Conservation (phyloP, 2,888 invertebrate genomes). For the Euphydryas editha region DNA sequence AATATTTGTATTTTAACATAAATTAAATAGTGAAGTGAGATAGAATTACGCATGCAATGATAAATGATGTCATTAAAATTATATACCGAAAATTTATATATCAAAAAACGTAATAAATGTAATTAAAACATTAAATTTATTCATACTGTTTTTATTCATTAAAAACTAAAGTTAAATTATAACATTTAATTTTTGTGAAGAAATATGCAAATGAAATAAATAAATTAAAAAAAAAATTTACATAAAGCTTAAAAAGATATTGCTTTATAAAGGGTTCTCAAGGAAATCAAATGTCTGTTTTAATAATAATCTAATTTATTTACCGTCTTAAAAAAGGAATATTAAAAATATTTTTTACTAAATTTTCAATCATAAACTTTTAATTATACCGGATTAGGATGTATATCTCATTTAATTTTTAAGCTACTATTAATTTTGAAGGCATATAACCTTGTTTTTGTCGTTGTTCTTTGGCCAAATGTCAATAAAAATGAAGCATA, state of each 20-base stretch:
- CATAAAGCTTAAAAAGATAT: too few relatives aligned
- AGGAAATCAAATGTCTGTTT: too few relatives aligned
- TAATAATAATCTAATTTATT: too few relatives aligned
- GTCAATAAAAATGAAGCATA: background rate
- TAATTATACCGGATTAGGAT: too few relatives aligned
- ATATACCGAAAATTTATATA: background rate
- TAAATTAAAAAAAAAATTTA: too few relatives aligned
- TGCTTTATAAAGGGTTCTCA: too few relatives aligned
- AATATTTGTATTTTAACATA: background rate
- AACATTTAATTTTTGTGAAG: background rate
- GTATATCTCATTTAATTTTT: too few relatives aligned
- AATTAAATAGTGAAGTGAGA: background rate
- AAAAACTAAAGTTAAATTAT: background rate
- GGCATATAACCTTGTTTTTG: too few relatives aligned
- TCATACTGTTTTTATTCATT: background rate
- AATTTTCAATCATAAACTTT: background rate
- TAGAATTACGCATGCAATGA: background rate
- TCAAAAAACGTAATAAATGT: background rate
- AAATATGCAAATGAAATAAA: too few relatives aligned
- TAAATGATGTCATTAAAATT: background rate
- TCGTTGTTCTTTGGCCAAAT: background rate
- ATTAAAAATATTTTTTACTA: too few relatives aligned
- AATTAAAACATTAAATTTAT: background rate
- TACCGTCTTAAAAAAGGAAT: too few relatives aligned
- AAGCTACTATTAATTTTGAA: too few relatives aligned